Conservation (phyloP, 2,797 vertebrate species). For the Rhinogobio ventralis region DNA sequence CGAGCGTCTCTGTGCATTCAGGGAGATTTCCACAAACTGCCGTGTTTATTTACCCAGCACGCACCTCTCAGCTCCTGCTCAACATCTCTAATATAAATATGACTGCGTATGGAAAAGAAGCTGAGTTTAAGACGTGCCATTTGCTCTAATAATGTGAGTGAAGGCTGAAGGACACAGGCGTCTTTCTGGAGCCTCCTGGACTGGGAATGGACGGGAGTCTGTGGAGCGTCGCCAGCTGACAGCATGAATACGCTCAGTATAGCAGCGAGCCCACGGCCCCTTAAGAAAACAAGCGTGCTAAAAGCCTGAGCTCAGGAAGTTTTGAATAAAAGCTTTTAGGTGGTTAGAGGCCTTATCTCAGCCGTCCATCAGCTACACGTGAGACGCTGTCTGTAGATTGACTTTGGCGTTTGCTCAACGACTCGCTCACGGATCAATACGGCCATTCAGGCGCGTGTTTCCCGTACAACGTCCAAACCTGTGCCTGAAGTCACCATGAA, state of each 20-base stretch:
- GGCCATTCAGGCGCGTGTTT: background rate
- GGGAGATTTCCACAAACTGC: constrained; percentile 56
- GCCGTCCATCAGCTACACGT: constrained; percentile 58
- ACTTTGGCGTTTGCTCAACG: constrained; percentile 40
- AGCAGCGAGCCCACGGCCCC: background rate
- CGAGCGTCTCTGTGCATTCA: background rate
- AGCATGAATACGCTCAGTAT: constrained; percentile 54
- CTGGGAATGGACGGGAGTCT: constrained; percentile 41
- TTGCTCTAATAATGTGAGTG: constrained; percentile 72
- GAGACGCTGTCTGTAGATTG: constrained; percentile 12
- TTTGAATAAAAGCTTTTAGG: constrained; percentile 76
- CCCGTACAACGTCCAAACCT: no score
- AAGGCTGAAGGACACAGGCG: constrained; percentile 59
- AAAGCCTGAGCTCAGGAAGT: constrained; percentile 54
- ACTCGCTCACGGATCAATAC: constrained; percentile 32
- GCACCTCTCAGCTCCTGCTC: constrained; percentile 65
- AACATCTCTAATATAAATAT: constrained; percentile 79
- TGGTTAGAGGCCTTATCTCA: constrained; percentile 69
- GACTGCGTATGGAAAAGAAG: constrained; percentile 69
- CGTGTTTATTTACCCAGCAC: constrained; percentile 77
- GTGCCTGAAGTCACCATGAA: no score
- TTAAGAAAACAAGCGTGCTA: constrained; percentile 51
- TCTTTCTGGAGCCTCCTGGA: constrained; percentile 56
- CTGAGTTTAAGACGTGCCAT: constrained; percentile 70
- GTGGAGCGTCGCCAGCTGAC: constrained; percentile 35